Conservation (phyloP, 2,113 vertebrate species). For the Clarias magur region DNA sequence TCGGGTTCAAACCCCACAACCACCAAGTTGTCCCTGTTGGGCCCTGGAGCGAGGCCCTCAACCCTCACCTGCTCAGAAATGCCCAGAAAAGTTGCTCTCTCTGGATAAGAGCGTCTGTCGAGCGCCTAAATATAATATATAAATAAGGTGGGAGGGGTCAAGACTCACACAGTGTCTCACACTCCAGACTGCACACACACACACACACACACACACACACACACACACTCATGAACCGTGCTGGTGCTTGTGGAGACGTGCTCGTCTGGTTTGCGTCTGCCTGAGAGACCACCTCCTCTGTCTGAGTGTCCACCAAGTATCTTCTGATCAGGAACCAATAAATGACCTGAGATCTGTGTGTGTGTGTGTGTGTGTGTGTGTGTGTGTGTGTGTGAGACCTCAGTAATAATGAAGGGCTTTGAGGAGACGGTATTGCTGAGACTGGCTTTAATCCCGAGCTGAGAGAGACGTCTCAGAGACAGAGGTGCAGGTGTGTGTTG, state of each 20-base stretch:
- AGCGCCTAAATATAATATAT: no score
- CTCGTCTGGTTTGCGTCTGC: neutral
- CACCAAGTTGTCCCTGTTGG: no score
- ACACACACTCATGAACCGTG: neutral
- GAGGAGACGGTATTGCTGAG: constrained; percentile 3
- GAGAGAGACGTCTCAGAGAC: constrained; percentile 24
- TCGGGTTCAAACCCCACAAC: no score
- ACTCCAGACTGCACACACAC: no score
- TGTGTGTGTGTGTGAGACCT: neutral
- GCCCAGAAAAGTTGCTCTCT: no score
- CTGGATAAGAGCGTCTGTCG: no score
- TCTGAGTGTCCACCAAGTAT: neutral
- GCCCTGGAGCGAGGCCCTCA: no score
- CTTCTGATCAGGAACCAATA: neutral
- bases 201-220: no score
- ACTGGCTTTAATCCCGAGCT: neutral
- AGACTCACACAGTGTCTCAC: no score
- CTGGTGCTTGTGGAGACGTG: neutral
- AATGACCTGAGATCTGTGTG: neutral
- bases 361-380: neutral
- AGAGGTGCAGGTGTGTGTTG: constrained; percentile 43
- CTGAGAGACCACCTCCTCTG: neutral
- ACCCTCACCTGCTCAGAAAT: no score
- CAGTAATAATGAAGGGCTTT: constrained; percentile 19
- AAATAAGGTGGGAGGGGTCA: no score